These are phyloP conservation scores for Balaenoptera acutorostrata DNA, from an alignment of 2,113 vertebrate species.

Conservation along the genomic window DNA sequence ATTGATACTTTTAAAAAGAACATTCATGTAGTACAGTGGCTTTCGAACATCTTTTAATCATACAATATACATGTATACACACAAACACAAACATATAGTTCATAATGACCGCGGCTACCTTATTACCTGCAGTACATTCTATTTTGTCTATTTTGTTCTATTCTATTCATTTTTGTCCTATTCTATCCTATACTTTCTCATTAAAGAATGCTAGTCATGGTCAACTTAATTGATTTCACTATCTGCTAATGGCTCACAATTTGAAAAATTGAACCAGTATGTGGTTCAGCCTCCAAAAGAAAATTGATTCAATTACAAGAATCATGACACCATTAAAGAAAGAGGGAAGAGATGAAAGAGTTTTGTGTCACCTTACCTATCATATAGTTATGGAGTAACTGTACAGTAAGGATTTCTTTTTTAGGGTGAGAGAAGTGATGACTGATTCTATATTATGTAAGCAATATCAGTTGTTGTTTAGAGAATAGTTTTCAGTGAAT, in stretches of 20 bases:
- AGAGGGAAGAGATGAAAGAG: background rate
- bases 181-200: background rate
- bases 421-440: background rate
- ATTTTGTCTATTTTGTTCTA: background rate
- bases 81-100: background rate
- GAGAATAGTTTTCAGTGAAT: background rate
- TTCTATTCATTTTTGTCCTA: background rate
- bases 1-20: background rate
- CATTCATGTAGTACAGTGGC: background rate
- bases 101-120: background rate
- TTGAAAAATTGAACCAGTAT: background rate
- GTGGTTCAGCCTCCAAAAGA: background rate
- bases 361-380: background rate
- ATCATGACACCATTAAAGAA: background rate
- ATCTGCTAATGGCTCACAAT: background rate
- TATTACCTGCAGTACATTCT: background rate
- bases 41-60: background rate
- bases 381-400: background rate
- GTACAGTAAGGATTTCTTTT: background rate
- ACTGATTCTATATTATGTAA: background rate
- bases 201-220: background rate
- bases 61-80: background rate
- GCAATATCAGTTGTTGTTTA: background rate
- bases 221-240: background rate
- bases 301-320: background rate